Conservation (phyloP, 1,140 invertebrate species). For the Drosophila arizonae region DNA sequence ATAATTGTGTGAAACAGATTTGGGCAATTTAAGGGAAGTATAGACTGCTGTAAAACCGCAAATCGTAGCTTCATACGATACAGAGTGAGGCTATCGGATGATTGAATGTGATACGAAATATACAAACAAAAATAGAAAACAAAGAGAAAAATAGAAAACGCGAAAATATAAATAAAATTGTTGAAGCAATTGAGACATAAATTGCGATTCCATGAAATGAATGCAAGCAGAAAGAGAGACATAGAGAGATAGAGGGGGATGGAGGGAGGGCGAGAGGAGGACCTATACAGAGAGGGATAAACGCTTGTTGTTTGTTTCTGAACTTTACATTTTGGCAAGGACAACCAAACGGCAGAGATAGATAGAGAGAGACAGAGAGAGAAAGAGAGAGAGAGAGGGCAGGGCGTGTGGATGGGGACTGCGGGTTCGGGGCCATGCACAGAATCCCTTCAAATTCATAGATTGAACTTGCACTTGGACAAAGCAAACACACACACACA, state of each 20-base stretch:
- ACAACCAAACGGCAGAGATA: slow-evolving; percentile 31
- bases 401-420: slow-evolving; percentile 23
- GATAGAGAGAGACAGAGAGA: background rate
- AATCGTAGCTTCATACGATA: background rate
- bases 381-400: background rate
- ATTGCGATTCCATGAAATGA: background rate
- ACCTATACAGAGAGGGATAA: background rate
- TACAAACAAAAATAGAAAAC: background rate
- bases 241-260: background rate
- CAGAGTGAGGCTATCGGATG: background rate
- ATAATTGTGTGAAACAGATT: background rate
- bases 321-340: slow-evolving; percentile 73
- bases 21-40: background rate
- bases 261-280: background rate
- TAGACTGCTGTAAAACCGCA: background rate
- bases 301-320: slow-evolving; percentile 35
- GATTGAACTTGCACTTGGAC: slow-evolving; percentile 80
- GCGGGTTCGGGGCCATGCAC: slow-evolving; percentile 67
- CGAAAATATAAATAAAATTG: background rate
- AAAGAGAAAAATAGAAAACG: background rate
- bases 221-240: background rate
- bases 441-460: slow-evolving; percentile 77
- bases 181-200: background rate
- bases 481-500: slow-evolving; percentile 34
- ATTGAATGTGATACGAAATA: background rate